phyloP scores from a whole-genome alignment of 1,140 invertebrate species.

The Aphis gossypii region DNA sequence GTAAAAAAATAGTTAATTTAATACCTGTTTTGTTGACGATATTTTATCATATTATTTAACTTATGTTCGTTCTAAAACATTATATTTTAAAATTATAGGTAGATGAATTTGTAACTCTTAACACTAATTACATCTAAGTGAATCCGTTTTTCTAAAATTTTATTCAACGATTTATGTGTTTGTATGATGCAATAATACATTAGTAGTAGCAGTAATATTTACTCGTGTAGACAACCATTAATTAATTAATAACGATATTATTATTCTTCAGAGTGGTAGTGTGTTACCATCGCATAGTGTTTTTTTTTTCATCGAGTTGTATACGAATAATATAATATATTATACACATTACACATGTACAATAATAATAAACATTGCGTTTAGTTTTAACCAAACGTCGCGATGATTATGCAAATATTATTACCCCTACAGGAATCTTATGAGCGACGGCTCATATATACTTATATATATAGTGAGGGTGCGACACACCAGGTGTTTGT shows the following conservation, averaged over 20 bases:
- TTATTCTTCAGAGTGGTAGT: background rate
- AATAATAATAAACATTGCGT: background rate
- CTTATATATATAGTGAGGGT: no score
- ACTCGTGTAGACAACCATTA: background rate
- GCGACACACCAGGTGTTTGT: no score
- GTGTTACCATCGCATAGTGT: background rate
- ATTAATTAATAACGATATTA: background rate
- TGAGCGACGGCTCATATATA: background rate
- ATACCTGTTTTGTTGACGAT: no score
- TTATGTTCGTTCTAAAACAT: background rate
- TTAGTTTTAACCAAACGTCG: background rate
- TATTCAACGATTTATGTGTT: background rate
- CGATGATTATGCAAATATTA: constrained; percentile 29
- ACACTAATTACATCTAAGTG: background rate
- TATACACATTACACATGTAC: background rate
- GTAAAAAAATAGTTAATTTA: no score
- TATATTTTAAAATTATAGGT: background rate
- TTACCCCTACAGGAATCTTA: background rate
- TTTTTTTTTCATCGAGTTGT: background rate
- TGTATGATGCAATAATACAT: no score
- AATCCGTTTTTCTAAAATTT: background rate
- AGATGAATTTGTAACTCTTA: background rate
- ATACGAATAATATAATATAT: background rate
- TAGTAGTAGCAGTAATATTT: background rate
- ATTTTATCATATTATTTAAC: no score